Conservation (phyloP, 2,797 vertebrate species). For the Graptemys geographica region DNA sequence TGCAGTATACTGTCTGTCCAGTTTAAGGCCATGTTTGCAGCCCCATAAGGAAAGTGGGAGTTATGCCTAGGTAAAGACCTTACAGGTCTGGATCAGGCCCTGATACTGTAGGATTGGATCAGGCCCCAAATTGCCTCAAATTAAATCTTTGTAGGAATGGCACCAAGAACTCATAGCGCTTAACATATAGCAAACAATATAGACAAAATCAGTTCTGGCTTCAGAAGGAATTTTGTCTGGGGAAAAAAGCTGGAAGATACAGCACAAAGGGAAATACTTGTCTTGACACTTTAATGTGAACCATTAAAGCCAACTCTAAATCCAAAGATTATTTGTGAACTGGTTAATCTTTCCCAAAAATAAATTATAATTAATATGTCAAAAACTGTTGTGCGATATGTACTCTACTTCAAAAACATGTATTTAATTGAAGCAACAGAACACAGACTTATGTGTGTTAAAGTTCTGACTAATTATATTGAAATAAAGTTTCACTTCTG, state of each 20-base stretch:
- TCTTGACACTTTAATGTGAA: conserved; percentile 6
- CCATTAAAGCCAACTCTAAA: conserved; percentile 31
- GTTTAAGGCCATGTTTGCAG: background rate
- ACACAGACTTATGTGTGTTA: background rate
- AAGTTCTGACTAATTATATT: background rate
- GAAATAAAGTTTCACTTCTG: background rate
- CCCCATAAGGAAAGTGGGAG: background rate
- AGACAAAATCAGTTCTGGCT: background rate
- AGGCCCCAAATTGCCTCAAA: background rate
- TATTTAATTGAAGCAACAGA: background rate
- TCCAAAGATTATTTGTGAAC: conserved; percentile 35
- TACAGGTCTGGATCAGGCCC: background rate
- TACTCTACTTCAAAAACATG: background rate
- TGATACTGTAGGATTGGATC: background rate
- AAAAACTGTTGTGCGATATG: background rate
- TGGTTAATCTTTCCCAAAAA: conserved; percentile 63
- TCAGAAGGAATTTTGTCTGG: background rate
- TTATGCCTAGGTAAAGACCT: background rate
- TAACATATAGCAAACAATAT: background rate
- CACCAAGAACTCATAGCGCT: background rate
- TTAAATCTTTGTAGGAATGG: background rate
- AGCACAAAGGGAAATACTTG: conserved; percentile 23
- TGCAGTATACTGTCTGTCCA: background rate
- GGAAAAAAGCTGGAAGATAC: background rate
- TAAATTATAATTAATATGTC: background rate